Base-by-base conservation (phyloP, 2,113 vertebrate genomes). In the Egretta garzetta region DNA sequence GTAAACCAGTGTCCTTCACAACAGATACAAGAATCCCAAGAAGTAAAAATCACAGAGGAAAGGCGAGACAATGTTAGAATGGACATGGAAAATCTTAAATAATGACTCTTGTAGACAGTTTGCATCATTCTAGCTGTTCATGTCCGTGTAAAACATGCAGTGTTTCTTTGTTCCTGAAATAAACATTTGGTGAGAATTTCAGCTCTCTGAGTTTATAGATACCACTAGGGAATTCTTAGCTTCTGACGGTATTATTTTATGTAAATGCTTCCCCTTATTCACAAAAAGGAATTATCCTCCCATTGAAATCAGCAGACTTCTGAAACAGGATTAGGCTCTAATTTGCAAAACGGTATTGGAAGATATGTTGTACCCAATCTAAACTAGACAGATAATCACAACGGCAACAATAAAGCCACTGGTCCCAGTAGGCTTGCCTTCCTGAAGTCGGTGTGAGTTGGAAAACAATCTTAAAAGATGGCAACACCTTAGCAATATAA, bases 211-310 rank as follows among this genome's bases (percentile, higher is more conserved):
- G 41, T 79, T 85, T 80, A 68, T 56, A 80, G 82, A 62, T n/a
- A 74, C 18, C 81, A 66, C 75, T 35, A 73, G 92, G 67, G 93
- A 90, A 92, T 90, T 94, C 71, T 86, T 94, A 22, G 35, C 70
- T 94, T 93, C 71, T 94, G 88, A 88, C 28, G 59, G 43, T 90
- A 80, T 93, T 94, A 59, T 86, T 93, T 96, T 95, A 90, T 33
- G 1, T 92, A 80, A 90, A 95, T 93, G 56, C 58, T 93, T 94
- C 88, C 92, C 63, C 59, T 93, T 93, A 85, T 39, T 92, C 85
- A 66, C 63, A 83, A 41, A 85, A 93, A 88, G 55, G 81, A 93
- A 73, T 93, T 92, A 82, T 70, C 41, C 47, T 93, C 45, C 59
- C 63, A 62, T 74, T 94, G 79, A 94, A 94, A 90, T 32, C 63